Percentiles rank a stretch among this genome's conserved stretches.
Evolutionary conservation across 1,140 invertebrate genomes (phyloP).

Genomic region (Argopecten irradians): DNA sequence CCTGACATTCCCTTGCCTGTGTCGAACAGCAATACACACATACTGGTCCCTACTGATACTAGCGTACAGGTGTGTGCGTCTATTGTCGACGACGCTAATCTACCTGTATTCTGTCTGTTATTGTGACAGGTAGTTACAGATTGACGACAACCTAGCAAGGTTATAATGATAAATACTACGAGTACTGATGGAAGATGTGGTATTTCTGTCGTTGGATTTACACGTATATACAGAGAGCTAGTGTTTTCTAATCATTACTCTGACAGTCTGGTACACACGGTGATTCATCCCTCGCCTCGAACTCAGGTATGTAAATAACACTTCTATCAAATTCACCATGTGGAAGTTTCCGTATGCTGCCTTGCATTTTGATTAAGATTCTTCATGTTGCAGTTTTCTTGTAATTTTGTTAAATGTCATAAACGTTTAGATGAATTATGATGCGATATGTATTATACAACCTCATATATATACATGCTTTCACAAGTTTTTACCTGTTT

Average conservation of each 20-base stretch:
- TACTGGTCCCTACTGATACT: background rate
- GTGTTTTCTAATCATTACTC: background rate
- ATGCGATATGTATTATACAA: too few relatives aligned
- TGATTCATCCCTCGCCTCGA: background rate
- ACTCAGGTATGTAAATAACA: slow-evolving; percentile 1
- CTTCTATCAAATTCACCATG: too few relatives aligned
- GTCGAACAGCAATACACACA: background rate
- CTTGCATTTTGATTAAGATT: too few relatives aligned
- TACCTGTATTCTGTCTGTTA: background rate
- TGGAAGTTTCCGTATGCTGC: too few relatives aligned
- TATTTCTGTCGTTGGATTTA: background rate
- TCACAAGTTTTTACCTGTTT: background rate
- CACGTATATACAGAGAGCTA: background rate
- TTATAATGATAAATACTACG: background rate
- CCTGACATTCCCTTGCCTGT: background rate
- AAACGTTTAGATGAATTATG: too few relatives aligned
- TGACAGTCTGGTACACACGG: background rate
- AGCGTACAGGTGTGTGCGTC: background rate
- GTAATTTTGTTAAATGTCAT: too few relatives aligned
- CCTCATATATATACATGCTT: too few relatives aligned
- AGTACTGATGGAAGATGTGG: background rate
- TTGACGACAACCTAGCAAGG: background rate
- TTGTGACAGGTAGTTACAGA: background rate
- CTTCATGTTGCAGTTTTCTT: background rate
- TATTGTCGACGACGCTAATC: background rate